A percentile compares a stretch with the other conserved stretches of the same genome.
phyloP scores from a whole-genome alignment of 2,888 invertebrate species.

The Epirrhoe alternata region DNA sequence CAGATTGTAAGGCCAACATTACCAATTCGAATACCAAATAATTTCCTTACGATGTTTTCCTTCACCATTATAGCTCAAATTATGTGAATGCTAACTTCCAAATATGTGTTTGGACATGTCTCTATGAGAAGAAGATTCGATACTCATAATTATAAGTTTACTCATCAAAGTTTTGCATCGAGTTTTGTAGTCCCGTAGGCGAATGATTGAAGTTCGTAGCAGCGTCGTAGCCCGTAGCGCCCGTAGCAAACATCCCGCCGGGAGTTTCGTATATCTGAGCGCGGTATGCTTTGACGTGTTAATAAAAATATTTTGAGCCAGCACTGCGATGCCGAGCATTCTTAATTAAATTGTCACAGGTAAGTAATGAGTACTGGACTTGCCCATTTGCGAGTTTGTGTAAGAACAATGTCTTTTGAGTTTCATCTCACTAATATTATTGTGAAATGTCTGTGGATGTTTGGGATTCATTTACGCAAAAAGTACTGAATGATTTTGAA shows the following conservation, averaged over 20 bases:
- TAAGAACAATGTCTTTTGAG: background rate
- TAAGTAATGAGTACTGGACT: background rate
- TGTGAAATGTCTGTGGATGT: too few species aligned
- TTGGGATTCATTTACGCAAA: too few species aligned
- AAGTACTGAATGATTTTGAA: too few species aligned
- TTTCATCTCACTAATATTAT: too few species aligned
- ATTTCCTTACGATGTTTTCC: too few species aligned
- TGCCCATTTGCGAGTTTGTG: background rate
- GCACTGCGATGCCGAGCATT: constrained; percentile 12
- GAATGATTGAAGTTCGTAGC: constrained; percentile 16
- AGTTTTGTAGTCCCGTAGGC: constrained; percentile 19
- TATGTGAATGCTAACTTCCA: too few species aligned
- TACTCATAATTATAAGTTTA: background rate
- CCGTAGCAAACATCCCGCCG: constrained; percentile 36
- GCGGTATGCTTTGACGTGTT: constrained; percentile 34
- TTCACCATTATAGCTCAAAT: too few species aligned
- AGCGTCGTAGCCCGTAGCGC: constrained; percentile 25
- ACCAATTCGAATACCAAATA: too few species aligned
- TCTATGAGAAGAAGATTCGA: background rate
- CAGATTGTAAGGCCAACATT: too few species aligned
- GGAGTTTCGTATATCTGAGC: constrained; percentile 31
- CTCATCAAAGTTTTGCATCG: background rate
- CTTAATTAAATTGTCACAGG: constrained; percentile 21
- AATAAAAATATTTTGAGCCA: constrained; percentile 30
- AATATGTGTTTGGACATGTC: background rate